Conservation (phyloP, 2,888 invertebrate species). For the Arctia plantaginis region DNA sequence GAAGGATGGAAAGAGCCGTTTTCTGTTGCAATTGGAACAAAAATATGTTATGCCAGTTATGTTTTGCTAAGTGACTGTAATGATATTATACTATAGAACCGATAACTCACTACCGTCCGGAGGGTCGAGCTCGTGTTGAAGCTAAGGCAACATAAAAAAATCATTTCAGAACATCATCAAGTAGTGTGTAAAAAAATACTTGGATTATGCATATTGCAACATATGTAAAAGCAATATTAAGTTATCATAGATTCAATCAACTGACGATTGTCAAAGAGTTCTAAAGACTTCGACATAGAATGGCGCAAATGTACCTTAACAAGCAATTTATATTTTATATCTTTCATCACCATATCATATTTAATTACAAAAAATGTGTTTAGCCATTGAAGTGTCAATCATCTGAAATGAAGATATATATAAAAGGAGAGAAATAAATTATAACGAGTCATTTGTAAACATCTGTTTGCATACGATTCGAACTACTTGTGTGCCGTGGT, state of each 20-base stretch:
- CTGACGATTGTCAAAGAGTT: neutral
- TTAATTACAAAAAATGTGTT: constrained; percentile 21
- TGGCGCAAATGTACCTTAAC: neutral
- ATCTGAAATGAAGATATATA: constrained; percentile 26
- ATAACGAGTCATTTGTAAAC: constrained; percentile 31
- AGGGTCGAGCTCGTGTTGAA: no score
- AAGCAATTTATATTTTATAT: neutral
- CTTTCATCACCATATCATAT: constrained; percentile 6
- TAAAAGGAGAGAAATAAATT: constrained; percentile 36
- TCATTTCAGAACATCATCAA: no score
- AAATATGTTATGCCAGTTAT: no score
- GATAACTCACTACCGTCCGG: no score
- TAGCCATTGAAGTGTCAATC: constrained; percentile 27
- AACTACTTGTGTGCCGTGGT: neutral
- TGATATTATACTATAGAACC: no score
- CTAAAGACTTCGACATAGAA: neutral
- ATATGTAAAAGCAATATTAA: neutral
- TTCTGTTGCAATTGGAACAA: no score
- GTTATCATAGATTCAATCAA: neutral
- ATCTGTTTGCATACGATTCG: constrained; percentile 2
- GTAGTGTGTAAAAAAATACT: no score
- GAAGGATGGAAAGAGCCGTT: no score
- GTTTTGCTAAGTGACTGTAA: no score
- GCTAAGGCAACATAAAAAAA: no score
- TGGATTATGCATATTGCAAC: no score